These are phyloP conservation scores for Hapalemur alaotrensis DNA, from an alignment of 2,797 vertebrate species.

Conservation along the genomic window DNA sequence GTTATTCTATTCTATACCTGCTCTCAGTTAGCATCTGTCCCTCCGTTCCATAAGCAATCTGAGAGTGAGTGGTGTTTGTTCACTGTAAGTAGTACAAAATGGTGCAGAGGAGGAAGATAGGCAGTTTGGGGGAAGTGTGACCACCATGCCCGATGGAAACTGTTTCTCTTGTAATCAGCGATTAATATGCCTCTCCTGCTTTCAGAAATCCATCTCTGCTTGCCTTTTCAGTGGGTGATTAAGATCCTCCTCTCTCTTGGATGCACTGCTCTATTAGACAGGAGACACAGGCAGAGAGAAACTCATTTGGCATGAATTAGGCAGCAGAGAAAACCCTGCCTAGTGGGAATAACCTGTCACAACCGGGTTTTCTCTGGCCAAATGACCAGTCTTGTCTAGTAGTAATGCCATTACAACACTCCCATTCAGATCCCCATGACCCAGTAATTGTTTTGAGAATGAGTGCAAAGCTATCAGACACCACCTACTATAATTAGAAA, in stretches of 20 bases:
- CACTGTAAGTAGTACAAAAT: not conserved
- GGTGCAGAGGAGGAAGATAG: not conserved
- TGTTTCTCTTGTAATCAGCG: not conserved
- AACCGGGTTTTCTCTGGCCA: conserved; percentile 49
- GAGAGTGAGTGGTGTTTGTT: not conserved
- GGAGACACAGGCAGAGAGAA: not conserved
- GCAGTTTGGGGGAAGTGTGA: not conserved
- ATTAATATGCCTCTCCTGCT: not conserved
- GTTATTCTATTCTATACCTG: not conserved
- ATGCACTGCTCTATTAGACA: not conserved
- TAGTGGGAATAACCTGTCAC: conserved; percentile 8
- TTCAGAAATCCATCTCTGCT: conserved; percentile 11
- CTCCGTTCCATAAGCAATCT: not conserved
- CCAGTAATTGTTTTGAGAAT: conserved; percentile 67
- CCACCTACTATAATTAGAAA: conserved; percentile 66
- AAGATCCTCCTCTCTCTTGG: not conserved
- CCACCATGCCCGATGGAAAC: not conserved
- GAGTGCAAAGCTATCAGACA: conserved; percentile 67
- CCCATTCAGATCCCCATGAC: conserved; percentile 60
- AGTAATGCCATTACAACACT: conserved; percentile 44
- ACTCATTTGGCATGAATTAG: conserved; percentile 21
- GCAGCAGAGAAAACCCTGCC: conserved; percentile 41
- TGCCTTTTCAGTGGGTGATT: not conserved
- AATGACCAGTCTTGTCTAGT: conserved; percentile 30
- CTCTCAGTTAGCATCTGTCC: not conserved